phyloP scores from a whole-genome alignment of 2,113 vertebrate species.

The Oxyruncus cristatus region DNA sequence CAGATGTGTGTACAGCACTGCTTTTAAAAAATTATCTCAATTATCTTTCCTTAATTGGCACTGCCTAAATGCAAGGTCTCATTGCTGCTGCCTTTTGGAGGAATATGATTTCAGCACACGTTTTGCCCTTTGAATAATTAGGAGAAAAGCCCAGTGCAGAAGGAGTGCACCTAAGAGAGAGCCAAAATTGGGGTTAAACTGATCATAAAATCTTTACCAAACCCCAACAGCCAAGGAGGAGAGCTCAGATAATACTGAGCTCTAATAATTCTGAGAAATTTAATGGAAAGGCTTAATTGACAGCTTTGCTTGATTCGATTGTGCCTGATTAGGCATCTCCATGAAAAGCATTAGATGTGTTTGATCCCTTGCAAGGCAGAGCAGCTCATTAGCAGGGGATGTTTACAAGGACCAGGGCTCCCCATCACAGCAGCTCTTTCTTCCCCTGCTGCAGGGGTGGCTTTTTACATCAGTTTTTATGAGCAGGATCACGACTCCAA shows the following conservation, averaged over 20 bases:
- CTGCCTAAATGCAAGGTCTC: background rate
- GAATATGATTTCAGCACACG: background rate
- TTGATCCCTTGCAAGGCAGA: background rate
- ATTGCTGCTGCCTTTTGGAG: background rate
- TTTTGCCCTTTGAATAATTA: constrained; percentile 31
- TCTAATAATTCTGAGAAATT: background rate
- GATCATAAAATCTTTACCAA: background rate
- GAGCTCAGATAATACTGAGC: background rate
- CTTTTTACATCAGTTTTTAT: background rate
- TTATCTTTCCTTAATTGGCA: background rate
- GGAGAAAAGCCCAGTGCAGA: background rate
- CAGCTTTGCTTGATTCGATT: background rate
- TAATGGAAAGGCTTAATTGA: background rate
- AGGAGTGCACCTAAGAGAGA: background rate
- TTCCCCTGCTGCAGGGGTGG: background rate
- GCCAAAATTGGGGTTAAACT: background rate
- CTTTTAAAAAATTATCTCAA: background rate
- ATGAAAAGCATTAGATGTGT: background rate
- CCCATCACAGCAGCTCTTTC: background rate
- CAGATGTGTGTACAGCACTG: background rate
- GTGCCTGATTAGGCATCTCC: constrained; percentile 16
- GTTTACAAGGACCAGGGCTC: background rate
- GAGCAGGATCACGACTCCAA: fast-evolving
- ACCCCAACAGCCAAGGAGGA: background rate
- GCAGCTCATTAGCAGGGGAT: constrained; percentile 25